Base-by-base conservation (phyloP, 2,888 invertebrate species). In the Eristalinus aeneus region DNA sequence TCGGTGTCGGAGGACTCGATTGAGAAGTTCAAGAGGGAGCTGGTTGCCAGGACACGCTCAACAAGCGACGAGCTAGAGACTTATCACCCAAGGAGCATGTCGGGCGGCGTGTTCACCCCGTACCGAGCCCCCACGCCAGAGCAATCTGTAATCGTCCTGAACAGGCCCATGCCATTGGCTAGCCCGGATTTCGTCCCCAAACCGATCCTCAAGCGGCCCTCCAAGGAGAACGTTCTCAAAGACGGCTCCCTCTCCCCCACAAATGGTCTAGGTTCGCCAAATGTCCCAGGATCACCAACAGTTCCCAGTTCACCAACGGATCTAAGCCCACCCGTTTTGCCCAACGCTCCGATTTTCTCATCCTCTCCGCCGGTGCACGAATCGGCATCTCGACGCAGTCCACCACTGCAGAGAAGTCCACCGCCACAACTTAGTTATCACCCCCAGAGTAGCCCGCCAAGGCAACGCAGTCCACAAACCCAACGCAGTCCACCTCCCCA, bases 111-210 rank as follows among this genome's bases (percentile, higher is more conserved):
- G 16, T 91, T 92, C 39, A 92, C 92, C 1, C 92, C 92, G 0
- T 92, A 91, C 74, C 91, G 92, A 34, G 90, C 91, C 2, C 92
- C 91, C 0, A 93, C 93, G 20, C 93, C 93, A 54, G 94, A 94
- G 72, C 93, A 94, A 89, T 94, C 94, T 0, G 95, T 94, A 87
- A 94, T 94, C 79, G 94, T 95, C 88, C 91, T 94, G 1, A 93
- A 94, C 0, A 95, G 95, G 88, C 94, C 94, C 0, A 76, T 92
- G 79, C 94, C 95, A n/a, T 92, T 95, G 60, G 95, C 95, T 0
- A 95, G 95, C 91, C 95, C 96, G 0, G 95, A 95, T 91, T 95
- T 96, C 89, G 92, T 96, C 36, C 97, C 97, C 0, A 97, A 97
- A 90, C 97, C 97, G 0, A 97, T 97, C 89, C 90, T 97, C 12